These are phyloP conservation scores for Cephus cinctus DNA, from an alignment of 1,140 invertebrate species.

Conservation along the genomic window DNA sequence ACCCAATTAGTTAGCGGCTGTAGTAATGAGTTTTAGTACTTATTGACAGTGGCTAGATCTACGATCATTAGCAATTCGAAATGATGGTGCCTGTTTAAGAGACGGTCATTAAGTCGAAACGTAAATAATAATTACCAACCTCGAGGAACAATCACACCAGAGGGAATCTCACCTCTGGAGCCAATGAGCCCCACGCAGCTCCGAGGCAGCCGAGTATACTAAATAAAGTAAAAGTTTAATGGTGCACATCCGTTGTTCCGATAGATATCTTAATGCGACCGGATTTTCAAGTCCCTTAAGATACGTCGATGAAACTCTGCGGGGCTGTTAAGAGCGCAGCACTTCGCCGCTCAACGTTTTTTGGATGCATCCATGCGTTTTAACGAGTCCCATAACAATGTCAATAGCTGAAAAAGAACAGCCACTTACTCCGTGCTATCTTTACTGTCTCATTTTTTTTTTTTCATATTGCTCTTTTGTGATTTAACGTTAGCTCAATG, in stretches of 20 bases:
- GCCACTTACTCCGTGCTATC: too few species aligned
- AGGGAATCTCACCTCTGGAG: not conserved
- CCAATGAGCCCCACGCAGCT: slow-evolving; percentile 8
- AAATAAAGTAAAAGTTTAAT: slow-evolving; percentile 57
- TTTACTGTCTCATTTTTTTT: too few species aligned
- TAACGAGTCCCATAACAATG: slow-evolving; percentile 30
- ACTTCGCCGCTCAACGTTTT: slow-evolving; percentile 22
- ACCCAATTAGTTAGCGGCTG: slow-evolving; percentile 30
- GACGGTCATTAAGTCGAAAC: slow-evolving; percentile 29
- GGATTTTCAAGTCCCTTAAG: slow-evolving; percentile 52
- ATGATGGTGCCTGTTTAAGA: slow-evolving; percentile 21
- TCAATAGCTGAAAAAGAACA: slow-evolving; percentile 27
- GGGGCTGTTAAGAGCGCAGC: slow-evolving; percentile 23
- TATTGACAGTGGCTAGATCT: slow-evolving; percentile 25
- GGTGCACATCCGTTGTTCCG: slow-evolving; percentile 54
- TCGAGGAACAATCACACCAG: slow-evolving; percentile 28
- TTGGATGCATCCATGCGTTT: slow-evolving; percentile 21
- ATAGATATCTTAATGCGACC: slow-evolving; percentile 58
- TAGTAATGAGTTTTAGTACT: slow-evolving; percentile 29
- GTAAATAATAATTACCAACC: slow-evolving; percentile 43
- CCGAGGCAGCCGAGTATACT: slow-evolving; percentile 34
- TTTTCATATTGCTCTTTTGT: too few species aligned
- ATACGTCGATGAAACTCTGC: slow-evolving; percentile 34
- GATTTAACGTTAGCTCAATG: too few species aligned
- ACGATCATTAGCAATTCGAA: slow-evolving; percentile 39